Percentiles rank a stretch among this genome's conserved stretches.
Evolutionary conservation across 2,113 vertebrate genomes (phyloP).

Genomic region (Ciconia maguari): DNA sequence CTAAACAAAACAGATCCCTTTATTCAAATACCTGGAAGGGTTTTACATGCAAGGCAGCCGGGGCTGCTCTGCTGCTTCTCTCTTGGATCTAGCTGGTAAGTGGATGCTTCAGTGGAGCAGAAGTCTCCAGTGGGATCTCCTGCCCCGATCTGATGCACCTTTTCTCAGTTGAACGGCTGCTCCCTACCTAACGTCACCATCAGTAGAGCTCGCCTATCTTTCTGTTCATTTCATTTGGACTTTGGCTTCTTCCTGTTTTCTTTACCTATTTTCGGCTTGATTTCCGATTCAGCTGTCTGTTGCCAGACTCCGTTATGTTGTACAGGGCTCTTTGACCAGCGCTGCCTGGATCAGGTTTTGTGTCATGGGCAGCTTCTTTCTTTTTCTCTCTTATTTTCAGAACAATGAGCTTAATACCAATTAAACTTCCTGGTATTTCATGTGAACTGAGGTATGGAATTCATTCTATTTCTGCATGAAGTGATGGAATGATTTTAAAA

Average conservation of each 20-base stretch:
- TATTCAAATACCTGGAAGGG: neutral
- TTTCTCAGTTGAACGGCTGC: neutral
- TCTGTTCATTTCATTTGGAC: neutral
- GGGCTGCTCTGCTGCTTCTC: neutral
- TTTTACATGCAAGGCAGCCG: neutral
- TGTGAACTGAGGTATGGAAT: conserved; percentile 40
- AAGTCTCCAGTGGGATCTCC: neutral
- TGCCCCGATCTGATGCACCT: neutral
- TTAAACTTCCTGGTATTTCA: conserved; percentile 6
- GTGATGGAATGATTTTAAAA: neutral
- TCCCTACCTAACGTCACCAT: neutral
- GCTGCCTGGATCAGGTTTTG: neutral
- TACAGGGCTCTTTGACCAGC: neutral
- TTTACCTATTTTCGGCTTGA: neutral
- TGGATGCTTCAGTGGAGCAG: neutral
- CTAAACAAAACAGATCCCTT: neutral
- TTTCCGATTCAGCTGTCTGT: neutral
- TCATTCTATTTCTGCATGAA: neutral
- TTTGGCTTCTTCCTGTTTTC: neutral
- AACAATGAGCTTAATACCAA: neutral
- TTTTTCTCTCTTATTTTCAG: neutral
- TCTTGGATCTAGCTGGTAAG: neutral
- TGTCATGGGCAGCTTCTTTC: neutral
- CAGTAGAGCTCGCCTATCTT: neutral
- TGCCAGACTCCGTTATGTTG: neutral